phyloP scores from a whole-genome alignment of 2,797 vertebrate genomes.

The Selene dorsalis region DNA sequence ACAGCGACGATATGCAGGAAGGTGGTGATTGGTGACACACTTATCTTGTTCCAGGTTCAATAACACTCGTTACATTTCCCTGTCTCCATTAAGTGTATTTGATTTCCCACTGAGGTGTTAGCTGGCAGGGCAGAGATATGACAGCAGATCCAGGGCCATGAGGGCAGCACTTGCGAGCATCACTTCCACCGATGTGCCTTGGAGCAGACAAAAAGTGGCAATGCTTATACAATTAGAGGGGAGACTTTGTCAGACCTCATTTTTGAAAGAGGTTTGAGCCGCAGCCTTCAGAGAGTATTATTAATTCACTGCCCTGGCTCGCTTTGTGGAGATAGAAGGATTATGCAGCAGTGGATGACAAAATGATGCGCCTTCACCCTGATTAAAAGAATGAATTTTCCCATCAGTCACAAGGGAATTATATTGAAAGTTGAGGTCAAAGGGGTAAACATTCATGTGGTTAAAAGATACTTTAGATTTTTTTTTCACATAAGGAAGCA shows the following conservation, averaged over 20 bases:
- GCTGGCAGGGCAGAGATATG: slow-evolving; percentile 64
- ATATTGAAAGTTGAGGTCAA: slow-evolving; percentile 52
- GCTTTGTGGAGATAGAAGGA: slow-evolving; percentile 67
- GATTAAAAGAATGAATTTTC: slow-evolving; percentile 62
- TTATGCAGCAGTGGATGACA: slow-evolving; percentile 66
- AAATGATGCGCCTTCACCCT: slow-evolving; percentile 56
- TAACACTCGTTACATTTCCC: slow-evolving; percentile 79
- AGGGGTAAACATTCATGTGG: slow-evolving; percentile 34
- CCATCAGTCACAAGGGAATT: slow-evolving; percentile 48
- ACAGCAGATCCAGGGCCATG: slow-evolving; percentile 64
- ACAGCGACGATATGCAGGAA: slow-evolving; percentile 56
- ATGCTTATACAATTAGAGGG: slow-evolving; percentile 80
- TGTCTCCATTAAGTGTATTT: slow-evolving; percentile 84
- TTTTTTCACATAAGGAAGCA: background rate
- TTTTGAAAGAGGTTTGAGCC: slow-evolving; percentile 79
- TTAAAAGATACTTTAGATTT: slow-evolving; percentile 12
- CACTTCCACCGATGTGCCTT: slow-evolving; percentile 73
- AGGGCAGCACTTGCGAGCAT: slow-evolving; percentile 77
- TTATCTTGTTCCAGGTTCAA: slow-evolving; percentile 79
- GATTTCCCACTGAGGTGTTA: slow-evolving; percentile 75
- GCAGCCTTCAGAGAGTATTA: slow-evolving; percentile 71
- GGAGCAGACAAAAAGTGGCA: slow-evolving; percentile 67
- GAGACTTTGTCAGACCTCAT: slow-evolving; percentile 81
- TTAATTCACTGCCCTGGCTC: slow-evolving; percentile 71
- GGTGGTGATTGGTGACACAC: slow-evolving; percentile 75